Evolutionary conservation across 2,888 invertebrate species (phyloP).

Genomic region (Synergus japonicus): DNA sequence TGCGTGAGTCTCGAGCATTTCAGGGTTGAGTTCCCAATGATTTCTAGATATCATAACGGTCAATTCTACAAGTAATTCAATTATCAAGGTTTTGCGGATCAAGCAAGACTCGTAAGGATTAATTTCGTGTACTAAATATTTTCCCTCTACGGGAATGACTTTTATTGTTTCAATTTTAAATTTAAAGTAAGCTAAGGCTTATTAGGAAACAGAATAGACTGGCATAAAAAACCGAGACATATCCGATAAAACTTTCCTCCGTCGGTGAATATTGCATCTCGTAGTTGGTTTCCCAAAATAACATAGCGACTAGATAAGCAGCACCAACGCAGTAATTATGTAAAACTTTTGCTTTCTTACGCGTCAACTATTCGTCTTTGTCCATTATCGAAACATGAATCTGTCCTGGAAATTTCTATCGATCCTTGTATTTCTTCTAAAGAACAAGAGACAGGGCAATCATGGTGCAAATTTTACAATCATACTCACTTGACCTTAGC

Average conservation of each 20-base stretch:
- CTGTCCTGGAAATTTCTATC: neutral
- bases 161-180: neutral
- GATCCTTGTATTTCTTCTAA: slow-evolving; percentile 1
- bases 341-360: neutral
- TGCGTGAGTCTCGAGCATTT: neutral
- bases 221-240: slow-evolving; percentile 29
- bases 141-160: neutral
- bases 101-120: neutral
- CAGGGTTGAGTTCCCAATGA: neutral
- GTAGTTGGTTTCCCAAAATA: slow-evolving; percentile 10
- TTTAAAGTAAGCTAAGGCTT: slow-evolving; percentile 18
- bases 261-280: slow-evolving; percentile 8
- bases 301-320: slow-evolving; percentile 2
- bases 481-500: neutral
- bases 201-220: slow-evolving; percentile 31
- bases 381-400: neutral
- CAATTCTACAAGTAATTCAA: slow-evolving; percentile 35
- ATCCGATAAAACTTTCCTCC: slow-evolving; percentile 19
- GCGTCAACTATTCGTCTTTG: neutral
- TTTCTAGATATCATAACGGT: slow-evolving; percentile 7
- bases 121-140: neutral
- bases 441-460: neutral
- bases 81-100: slow-evolving; percentile 17
- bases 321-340: slow-evolving; percentile 21
- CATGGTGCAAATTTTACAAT: neutral